Conservation (phyloP, 92 coral and sea anemone species). For the Porites cylindrica region DNA sequence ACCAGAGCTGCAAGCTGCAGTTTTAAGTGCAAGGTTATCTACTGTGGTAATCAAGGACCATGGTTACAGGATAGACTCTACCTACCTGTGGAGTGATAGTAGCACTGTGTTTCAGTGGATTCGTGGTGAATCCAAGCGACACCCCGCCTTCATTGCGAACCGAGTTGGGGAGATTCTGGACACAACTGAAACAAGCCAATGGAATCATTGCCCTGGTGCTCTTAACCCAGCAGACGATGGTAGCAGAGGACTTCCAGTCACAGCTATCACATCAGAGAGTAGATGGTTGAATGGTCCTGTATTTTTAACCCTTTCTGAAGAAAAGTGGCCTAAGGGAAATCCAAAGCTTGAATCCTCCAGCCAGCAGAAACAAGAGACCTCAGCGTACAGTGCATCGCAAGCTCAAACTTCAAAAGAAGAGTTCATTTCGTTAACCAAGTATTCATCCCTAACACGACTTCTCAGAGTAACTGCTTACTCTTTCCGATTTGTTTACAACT, state of each 20-base stretch:
- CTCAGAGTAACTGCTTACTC: too few species aligned
- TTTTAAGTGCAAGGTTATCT: constrained; percentile 42
- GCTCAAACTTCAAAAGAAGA: too few species aligned
- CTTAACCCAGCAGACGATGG: constrained; percentile 60
- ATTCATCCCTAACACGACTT: too few species aligned
- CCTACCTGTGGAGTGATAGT: constrained; percentile 57
- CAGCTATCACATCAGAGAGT: constrained; percentile 19
- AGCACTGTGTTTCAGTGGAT: constrained; percentile 61
- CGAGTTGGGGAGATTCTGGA: constrained; percentile 36
- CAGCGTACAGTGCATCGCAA: too few species aligned
- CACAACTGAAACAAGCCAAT: constrained; percentile 16
- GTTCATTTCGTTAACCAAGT: too few species aligned
- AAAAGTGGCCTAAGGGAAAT: constrained; percentile 45
- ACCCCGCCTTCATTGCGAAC: constrained; percentile 43
- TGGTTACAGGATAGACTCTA: constrained; percentile 36
- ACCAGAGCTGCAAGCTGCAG: constrained; percentile 64
- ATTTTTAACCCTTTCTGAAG: constrained; percentile 38
- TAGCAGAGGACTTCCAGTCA: constrained; percentile 45
- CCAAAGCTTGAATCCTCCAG: constrained; percentile 16
- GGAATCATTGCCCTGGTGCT: constrained; percentile 36
- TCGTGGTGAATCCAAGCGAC: constrained; percentile 40
- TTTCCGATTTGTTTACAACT: too few species aligned
- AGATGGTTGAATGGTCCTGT: constrained; percentile 72
- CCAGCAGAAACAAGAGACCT: background rate
- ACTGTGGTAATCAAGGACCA: constrained; percentile 40